phyloP scores from a whole-genome alignment of 2,113 vertebrate species.

The Cervus canadensis region DNA sequence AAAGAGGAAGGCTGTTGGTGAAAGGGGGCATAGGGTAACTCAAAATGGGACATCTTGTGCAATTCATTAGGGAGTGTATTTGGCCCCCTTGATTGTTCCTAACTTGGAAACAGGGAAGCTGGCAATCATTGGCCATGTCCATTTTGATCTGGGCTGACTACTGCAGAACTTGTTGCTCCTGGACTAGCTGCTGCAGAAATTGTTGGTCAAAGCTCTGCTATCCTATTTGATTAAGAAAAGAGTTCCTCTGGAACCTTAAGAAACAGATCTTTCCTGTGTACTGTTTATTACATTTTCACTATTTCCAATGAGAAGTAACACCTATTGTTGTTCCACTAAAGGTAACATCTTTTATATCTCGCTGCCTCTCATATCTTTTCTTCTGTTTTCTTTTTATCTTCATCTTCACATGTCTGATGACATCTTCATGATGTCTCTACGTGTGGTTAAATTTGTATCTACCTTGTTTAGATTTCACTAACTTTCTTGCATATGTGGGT shows the following conservation, averaged over 20 bases:
- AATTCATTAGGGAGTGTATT: neutral
- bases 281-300: neutral
- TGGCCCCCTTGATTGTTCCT: neutral
- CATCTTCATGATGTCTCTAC: neutral
- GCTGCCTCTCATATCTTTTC: neutral
- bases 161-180: neutral
- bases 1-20: neutral
- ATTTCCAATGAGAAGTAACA: neutral
- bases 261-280: neutral
- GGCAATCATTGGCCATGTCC: neutral
- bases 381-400: neutral
- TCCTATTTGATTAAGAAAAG: neutral
- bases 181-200: neutral
- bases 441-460: neutral
- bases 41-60: neutral
- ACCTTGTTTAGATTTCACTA: neutral
- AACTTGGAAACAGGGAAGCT: neutral
- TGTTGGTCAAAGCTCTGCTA: neutral
- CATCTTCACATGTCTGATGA: neutral
- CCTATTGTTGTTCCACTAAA: neutral
- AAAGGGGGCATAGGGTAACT: neutral
- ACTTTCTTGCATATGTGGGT: neutral
- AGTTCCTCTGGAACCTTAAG: neutral
- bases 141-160: neutral
- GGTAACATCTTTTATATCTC: neutral